Conservation (phyloP, 2,113 vertebrate species). For the Festucalex cinctus region DNA sequence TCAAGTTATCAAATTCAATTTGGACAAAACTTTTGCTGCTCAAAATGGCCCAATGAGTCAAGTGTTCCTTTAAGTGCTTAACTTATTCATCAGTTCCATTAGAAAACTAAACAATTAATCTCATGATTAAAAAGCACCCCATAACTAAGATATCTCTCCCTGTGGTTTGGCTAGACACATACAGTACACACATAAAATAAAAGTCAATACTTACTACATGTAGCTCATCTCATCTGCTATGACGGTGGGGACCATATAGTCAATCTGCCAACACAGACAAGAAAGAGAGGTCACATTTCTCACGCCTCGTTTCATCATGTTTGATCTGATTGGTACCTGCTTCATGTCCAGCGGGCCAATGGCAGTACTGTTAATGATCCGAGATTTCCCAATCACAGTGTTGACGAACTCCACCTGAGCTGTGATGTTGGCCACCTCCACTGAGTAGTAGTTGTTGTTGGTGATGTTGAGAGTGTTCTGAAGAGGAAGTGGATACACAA, state of each 20-base stretch:
- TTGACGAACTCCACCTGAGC: slow-evolving; percentile 92
- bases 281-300: not conserved
- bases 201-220: slow-evolving; percentile 89
- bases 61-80: too few species aligned
- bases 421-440: slow-evolving; percentile 89
- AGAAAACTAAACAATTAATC: too few species aligned
- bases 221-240: slow-evolving; percentile 95
- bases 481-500: too few species aligned
- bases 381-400: slow-evolving; percentile 89
- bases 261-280: slow-evolving; percentile 86
- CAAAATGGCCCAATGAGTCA: too few species aligned
- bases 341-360: slow-evolving; percentile 86
- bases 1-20: too few species aligned
- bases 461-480: slow-evolving; percentile 94
- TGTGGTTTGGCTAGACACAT: too few species aligned
- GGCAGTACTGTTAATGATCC: slow-evolving; percentile 82
- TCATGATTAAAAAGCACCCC: too few species aligned
- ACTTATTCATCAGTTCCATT: too few species aligned
- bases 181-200: too few species aligned
- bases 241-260: slow-evolving; percentile 88
- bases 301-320: too few species aligned
- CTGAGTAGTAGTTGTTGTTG: slow-evolving; percentile 93
- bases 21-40: too few species aligned
- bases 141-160: too few species aligned
- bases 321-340: slow-evolving; percentile 68